Base-by-base conservation (phyloP, 2,797 vertebrate species). In the Glossophaga mutica region DNA sequence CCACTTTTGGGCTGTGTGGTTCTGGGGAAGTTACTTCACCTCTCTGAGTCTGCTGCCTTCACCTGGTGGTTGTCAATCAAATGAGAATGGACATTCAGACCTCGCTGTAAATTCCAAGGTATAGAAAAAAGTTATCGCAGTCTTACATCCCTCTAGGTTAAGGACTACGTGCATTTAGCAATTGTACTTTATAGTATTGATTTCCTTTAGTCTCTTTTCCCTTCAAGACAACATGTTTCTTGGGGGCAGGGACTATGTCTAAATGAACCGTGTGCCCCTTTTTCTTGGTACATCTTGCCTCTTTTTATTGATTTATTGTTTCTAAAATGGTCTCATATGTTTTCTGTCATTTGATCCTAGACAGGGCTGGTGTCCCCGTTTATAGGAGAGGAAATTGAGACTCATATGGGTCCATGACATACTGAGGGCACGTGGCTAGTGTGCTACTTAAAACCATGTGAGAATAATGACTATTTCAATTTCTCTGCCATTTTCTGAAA, bases 401-500 rank as follows among this genome's bases (percentile, higher is more conserved):
- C n/a, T 65, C 67, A 22, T 42, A 32, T 44, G 59, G 42, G 34
- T 82, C 89, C 87, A 34, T 42, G 59, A 55, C 62, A 74, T 1
- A 26, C 48, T 52, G n/a, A 93, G 37, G 32, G 29, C 19, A 46
- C 26, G 46, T 88, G 32, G 26, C 37, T 77, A 71, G 42, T 24
- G 77, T 77, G 65, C 78, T 90, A 90, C 86, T 89, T 52, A 89
- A 97, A 94, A 46, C 79, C 84, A 97, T 34, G 68, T 85, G 16
- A 39, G 59, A 44, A 57, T 44, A 87, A 90, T 70, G 74, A 2
- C 59, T 85, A 67, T 74, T 55, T 96, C 9, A 84, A 81, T 93
- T 96, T 67, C 68, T 97, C 6, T 22, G 88, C 76, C 78, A 82
- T 89, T 92, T 95, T 92, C 95, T 94, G 86, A 50, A 39, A 67